These are phyloP conservation scores for Lucifuga dentata DNA, from an alignment of 2,113 vertebrate genomes.

Conservation along the genomic window DNA sequence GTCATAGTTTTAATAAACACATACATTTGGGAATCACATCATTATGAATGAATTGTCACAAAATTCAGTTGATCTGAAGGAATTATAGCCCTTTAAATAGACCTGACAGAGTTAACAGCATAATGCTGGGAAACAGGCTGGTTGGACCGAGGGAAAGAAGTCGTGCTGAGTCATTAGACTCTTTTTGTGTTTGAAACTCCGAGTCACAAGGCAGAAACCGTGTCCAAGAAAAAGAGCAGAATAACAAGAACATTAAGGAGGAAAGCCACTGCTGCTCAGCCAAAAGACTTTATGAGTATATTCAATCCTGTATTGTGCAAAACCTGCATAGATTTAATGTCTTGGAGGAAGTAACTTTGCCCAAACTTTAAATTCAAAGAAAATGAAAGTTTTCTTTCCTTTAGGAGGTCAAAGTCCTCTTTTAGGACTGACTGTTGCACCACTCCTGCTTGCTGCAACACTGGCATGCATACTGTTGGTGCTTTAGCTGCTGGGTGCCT, in stretches of 20 bases:
- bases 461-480: slow-evolving; percentile 28
- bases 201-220: slow-evolving; percentile 47
- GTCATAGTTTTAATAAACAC: too few species aligned
- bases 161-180: slow-evolving; percentile 55
- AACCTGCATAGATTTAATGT: slow-evolving; percentile 20
- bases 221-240: slow-evolving; percentile 41
- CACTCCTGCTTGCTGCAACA: slow-evolving; percentile 10
- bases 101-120: slow-evolving; percentile 14
- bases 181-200: slow-evolving; percentile 39
- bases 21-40: too few species aligned
- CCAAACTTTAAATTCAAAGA: not conserved
- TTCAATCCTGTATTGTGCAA: slow-evolving; percentile 13
- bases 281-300: slow-evolving; percentile 1
- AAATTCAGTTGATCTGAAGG: not conserved
- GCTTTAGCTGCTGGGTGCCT: slow-evolving; percentile 37
- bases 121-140: slow-evolving; percentile 10
- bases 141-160: slow-evolving; percentile 5
- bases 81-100: not conserved
- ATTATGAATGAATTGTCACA: not conserved
- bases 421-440: slow-evolving; percentile 1
- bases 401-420: slow-evolving; percentile 16
- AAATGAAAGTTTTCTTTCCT: slow-evolving; percentile 31
- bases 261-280: slow-evolving; percentile 2
- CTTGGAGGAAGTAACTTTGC: slow-evolving; percentile 5
- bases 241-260: slow-evolving; percentile 1